Evolutionary conservation across 2,888 invertebrate genomes (phyloP).

Genomic region (Cantharis lateralis): DNA sequence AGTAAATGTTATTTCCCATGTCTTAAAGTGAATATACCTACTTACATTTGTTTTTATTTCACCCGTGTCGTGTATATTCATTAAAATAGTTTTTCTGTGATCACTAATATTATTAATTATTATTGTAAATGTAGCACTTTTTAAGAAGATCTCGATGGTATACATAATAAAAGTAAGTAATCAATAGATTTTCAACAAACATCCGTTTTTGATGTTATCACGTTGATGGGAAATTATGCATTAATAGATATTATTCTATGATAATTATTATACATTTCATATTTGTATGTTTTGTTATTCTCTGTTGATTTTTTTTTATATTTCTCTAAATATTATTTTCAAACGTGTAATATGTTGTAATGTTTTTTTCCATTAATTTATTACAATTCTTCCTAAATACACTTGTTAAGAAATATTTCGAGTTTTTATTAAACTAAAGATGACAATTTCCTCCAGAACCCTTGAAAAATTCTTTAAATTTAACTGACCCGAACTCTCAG

Average conservation of each 20-base stretch:
- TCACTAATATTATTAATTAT: conserved; percentile 43
- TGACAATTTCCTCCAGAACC: too few species aligned
- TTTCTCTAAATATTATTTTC: conserved; percentile 27
- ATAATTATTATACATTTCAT: conserved; percentile 22
- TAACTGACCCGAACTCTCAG: too few species aligned
- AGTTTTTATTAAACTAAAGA: too few species aligned
- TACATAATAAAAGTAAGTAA: conserved; percentile 41
- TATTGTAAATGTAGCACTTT: conserved; percentile 43
- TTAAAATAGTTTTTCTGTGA: conserved; percentile 43
- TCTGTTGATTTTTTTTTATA: conserved; percentile 40
- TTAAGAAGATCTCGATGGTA: conserved; percentile 44
- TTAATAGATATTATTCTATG: conserved; percentile 11
- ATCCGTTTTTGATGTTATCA: conserved; percentile 46
- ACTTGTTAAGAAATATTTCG: background rate
- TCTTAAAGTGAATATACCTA: background rate
- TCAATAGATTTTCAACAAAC: conserved; percentile 42
- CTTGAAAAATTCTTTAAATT: too few species aligned
- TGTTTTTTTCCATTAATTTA: conserved; percentile 2
- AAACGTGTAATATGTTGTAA: conserved; percentile 14
- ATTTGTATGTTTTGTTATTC: conserved; percentile 39
- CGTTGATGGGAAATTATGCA: conserved; percentile 29
- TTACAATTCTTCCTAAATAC: conserved; percentile 1
- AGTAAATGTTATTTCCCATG: background rate
- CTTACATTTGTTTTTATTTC: background rate
- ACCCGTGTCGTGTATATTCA: conserved; percentile 3